Conservation (phyloP, 2,888 invertebrate genomes). For the Ceraclea dissimilis region DNA sequence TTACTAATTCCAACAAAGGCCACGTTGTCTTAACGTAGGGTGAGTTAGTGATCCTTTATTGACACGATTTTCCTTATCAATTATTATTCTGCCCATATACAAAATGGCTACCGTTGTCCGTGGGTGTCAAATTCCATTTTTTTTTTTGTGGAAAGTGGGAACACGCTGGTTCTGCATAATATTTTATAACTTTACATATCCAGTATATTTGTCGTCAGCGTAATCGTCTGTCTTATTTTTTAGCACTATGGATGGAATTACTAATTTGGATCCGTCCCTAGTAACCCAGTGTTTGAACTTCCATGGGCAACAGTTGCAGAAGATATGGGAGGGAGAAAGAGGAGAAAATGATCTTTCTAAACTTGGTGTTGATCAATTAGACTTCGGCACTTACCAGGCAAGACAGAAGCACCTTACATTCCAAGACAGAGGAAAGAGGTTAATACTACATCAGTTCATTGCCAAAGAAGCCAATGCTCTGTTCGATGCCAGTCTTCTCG, state of each 20-base stretch:
- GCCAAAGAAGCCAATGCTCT: constrained; percentile 75
- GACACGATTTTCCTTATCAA: neutral
- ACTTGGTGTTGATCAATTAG: constrained; percentile 52
- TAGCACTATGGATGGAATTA: constrained; percentile 34
- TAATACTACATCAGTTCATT: constrained; percentile 81
- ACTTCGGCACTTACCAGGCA: constrained; percentile 69
- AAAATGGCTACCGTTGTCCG: too few relatives aligned
- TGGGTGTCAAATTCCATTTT: too few relatives aligned
- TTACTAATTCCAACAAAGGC: neutral
- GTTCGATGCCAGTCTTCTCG: constrained; percentile 52
- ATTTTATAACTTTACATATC: too few relatives aligned
- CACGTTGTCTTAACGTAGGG: neutral
- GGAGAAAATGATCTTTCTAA: constrained; percentile 67
- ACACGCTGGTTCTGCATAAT: too few relatives aligned
- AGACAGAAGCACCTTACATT: constrained; percentile 75
- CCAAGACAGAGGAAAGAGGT: constrained; percentile 73
- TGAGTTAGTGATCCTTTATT: neutral
- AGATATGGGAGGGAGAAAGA: constrained; percentile 79
- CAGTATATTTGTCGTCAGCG: too few relatives aligned
- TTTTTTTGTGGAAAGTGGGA: too few relatives aligned
- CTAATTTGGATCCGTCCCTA: constrained; percentile 43
- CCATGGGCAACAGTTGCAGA: constrained; percentile 81
- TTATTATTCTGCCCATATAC: too few relatives aligned
- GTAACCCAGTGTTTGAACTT: constrained; percentile 71
- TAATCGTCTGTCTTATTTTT: too few relatives aligned